These are phyloP conservation scores for Eurois occulta DNA, from an alignment of 2,888 invertebrate genomes.

Conservation along the genomic window DNA sequence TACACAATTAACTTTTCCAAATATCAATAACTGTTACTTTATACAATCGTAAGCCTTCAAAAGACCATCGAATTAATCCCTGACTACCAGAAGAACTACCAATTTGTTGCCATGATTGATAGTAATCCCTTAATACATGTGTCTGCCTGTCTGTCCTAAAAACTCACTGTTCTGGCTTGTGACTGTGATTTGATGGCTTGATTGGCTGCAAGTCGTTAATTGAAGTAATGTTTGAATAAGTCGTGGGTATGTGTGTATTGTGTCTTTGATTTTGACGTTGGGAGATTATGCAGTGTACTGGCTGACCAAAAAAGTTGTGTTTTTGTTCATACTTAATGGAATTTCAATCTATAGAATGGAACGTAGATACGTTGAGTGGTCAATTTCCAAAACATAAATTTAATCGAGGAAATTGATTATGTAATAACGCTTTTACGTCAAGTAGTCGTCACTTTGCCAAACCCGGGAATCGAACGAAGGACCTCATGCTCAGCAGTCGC, in stretches of 20 bases:
- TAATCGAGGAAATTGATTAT: background rate
- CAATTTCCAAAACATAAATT: background rate
- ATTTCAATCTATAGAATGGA: background rate
- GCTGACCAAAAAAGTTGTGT: background rate
- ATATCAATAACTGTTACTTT: constrained; percentile 69
- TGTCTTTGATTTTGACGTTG: constrained; percentile 33
- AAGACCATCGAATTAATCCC: constrained; percentile 68
- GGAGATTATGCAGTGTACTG: constrained; percentile 13
- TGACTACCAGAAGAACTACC: constrained; percentile 81
- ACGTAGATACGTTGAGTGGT: background rate
- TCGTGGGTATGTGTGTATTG: constrained; percentile 18
- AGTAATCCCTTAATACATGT: constrained; percentile 86
- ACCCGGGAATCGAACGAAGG: too few species aligned
- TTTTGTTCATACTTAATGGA: background rate
- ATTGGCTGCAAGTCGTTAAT: constrained; percentile 54
- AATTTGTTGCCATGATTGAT: constrained; percentile 88
- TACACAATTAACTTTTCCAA: constrained; percentile 66
- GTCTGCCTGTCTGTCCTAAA: constrained; percentile 75
- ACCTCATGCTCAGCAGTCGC: too few species aligned
- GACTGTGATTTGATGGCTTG: constrained; percentile 56
- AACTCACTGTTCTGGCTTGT: constrained; percentile 73
- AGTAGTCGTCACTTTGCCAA: too few species aligned
- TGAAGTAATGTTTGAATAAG: constrained; percentile 48
- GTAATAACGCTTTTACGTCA: too few species aligned
- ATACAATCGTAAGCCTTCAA: constrained; percentile 60